phyloP scores from a whole-genome alignment of 2,797 vertebrate species.

The Rhynchotus rufescens region DNA sequence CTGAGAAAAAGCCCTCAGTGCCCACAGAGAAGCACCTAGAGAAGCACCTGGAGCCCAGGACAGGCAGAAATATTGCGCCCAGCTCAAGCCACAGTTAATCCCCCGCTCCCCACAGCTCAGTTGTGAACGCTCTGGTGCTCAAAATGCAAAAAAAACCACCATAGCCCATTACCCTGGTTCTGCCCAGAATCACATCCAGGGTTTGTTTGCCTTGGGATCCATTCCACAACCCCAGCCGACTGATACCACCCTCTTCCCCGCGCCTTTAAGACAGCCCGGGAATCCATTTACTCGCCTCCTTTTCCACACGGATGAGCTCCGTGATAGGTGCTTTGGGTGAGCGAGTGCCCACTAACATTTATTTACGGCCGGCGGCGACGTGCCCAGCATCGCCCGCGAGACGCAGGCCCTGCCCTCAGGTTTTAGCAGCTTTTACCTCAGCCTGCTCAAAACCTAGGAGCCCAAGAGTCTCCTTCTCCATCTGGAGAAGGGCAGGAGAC shows the following conservation, averaged over 20 bases:
- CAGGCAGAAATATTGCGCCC: neutral
- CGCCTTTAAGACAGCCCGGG: slow-evolving; percentile 62
- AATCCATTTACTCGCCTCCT: slow-evolving; percentile 64
- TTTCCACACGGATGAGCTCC: slow-evolving; percentile 65
- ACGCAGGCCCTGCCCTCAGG: neutral
- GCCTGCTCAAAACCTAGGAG: neutral
- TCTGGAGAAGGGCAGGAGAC: no score
- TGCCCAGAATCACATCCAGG: slow-evolving; percentile 30
- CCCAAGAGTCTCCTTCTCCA: neutral
- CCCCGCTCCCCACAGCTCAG: slow-evolving; percentile 43
- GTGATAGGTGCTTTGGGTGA: slow-evolving; percentile 63
- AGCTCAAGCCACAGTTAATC: slow-evolving; percentile 30
- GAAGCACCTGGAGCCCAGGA: no score
- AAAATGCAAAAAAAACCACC: slow-evolving; percentile 62
- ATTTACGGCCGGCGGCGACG: slow-evolving; percentile 26
- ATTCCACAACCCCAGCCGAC: slow-evolving; percentile 55
- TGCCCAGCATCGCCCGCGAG: neutral
- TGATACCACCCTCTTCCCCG: slow-evolving; percentile 39
- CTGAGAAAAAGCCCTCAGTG: neutral
- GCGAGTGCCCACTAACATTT: slow-evolving; percentile 61
- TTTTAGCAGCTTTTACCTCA: neutral
- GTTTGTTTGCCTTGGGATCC: slow-evolving; percentile 26
- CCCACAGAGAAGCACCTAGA: neutral
- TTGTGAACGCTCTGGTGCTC: slow-evolving; percentile 26
- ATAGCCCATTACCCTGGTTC: slow-evolving; percentile 4